Conservation (phyloP, 2,113 vertebrate genomes). For the Cyanoderma ruficeps region DNA sequence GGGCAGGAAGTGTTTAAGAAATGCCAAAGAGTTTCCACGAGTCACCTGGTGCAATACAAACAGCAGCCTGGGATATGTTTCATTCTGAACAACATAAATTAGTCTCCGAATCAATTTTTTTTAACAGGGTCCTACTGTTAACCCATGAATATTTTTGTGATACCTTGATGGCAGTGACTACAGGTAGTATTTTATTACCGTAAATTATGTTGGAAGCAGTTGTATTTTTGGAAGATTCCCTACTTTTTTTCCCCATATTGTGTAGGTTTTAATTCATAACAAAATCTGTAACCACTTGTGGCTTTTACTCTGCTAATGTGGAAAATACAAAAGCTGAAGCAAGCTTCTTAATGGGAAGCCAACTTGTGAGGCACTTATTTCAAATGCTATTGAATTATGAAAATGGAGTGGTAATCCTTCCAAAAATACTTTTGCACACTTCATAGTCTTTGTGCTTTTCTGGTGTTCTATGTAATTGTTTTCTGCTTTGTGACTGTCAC, state of each 20-base stretch:
- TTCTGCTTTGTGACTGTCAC: background rate
- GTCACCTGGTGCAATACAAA: background rate
- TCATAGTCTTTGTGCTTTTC: background rate
- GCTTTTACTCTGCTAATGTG: background rate
- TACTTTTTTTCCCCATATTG: background rate
- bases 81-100: background rate
- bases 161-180: background rate
- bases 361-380: background rate
- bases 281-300: background rate
- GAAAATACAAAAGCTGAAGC: background rate
- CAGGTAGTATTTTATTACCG: background rate
- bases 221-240: background rate
- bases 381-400: background rate
- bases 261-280: background rate
- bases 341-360: background rate
- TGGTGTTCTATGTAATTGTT: background rate
- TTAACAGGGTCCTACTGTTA: background rate
- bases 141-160: background rate
- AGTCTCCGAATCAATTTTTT: background rate
- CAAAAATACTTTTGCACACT: background rate
- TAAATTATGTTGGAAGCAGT: background rate
- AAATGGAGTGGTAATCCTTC: background rate
- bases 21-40: background rate
- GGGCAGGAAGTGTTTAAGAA: background rate
- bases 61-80: background rate